A percentile compares a stretch with the other conserved stretches of the same genome.
phyloP scores from a whole-genome alignment of 1,140 invertebrate genomes.

The Linepithema humile region DNA sequence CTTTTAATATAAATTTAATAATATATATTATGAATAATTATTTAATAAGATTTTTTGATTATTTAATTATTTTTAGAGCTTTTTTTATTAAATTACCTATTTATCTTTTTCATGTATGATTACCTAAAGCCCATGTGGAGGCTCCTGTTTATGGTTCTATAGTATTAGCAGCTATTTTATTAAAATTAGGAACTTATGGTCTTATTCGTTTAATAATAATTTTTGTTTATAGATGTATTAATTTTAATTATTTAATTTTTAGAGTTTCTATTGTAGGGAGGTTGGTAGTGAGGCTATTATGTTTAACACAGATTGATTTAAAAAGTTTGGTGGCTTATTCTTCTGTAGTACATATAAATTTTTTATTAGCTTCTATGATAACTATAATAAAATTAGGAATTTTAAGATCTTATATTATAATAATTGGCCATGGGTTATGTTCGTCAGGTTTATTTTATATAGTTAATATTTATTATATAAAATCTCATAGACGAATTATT shows the following conservation, averaged over 20 bases:
- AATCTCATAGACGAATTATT: slow-evolving; percentile 79
- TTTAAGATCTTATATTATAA: slow-evolving; percentile 84
- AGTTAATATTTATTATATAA: slow-evolving; percentile 87
- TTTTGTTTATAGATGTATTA: slow-evolving; percentile 79
- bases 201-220: slow-evolving; percentile 85
- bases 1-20: not conserved
- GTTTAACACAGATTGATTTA: slow-evolving; percentile 86
- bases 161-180: slow-evolving; percentile 88
- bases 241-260: slow-evolving; percentile 83
- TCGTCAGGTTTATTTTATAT: slow-evolving; percentile 89
- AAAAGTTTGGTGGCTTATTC: slow-evolving; percentile 88
- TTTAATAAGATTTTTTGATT: slow-evolving; percentile 67
- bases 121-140: slow-evolving; percentile 90
- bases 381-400: slow-evolving; percentile 19
- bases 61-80: slow-evolving; percentile 80
- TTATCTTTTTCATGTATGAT: slow-evolving; percentile 88
- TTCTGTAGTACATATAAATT: slow-evolving; percentile 78
- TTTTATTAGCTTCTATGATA: slow-evolving; percentile 64
- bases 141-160: slow-evolving; percentile 88
- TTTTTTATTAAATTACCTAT: slow-evolving; percentile 90
- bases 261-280: slow-evolving; percentile 85
- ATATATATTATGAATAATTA: slow-evolving; percentile 86
- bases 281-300: slow-evolving; percentile 85
- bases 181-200: slow-evolving; percentile 88
- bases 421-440: slow-evolving; percentile 88